phyloP scores from a whole-genome alignment of 2,113 vertebrate species.

The Rhabdomys dilectus region DNA sequence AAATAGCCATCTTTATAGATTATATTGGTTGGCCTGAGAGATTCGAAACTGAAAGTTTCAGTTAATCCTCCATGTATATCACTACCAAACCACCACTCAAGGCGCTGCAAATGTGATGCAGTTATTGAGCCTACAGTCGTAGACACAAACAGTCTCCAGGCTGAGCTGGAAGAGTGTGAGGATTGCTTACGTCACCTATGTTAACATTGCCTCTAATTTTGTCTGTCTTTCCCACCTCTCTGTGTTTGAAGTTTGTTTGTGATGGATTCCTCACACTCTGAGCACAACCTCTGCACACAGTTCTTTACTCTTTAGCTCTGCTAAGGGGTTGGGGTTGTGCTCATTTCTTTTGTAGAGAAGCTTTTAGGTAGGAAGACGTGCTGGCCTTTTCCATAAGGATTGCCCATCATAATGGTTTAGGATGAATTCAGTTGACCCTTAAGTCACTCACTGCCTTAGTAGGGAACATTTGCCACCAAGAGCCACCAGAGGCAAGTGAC shows the following conservation, averaged over 20 bases:
- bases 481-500: neutral
- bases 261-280: neutral
- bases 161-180: neutral
- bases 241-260: neutral
- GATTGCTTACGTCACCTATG: neutral
- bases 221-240: neutral
- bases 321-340: neutral
- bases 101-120: constrained; percentile 35
- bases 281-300: neutral
- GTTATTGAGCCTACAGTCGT: constrained; percentile 35
- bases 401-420: neutral
- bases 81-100: neutral
- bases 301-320: neutral
- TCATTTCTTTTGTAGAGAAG: neutral
- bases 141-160: neutral
- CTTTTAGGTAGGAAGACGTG: neutral
- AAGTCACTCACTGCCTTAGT: neutral
- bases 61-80: neutral
- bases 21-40: neutral
- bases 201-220: neutral
- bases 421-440: neutral
- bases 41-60: neutral
- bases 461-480: neutral
- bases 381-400: neutral
- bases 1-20: constrained; percentile 51